Evolutionary conservation across 1,140 invertebrate genomes (phyloP), one percentile per base, ranked within the genome.

Genomic region (Nasonia longicornis): DNA sequence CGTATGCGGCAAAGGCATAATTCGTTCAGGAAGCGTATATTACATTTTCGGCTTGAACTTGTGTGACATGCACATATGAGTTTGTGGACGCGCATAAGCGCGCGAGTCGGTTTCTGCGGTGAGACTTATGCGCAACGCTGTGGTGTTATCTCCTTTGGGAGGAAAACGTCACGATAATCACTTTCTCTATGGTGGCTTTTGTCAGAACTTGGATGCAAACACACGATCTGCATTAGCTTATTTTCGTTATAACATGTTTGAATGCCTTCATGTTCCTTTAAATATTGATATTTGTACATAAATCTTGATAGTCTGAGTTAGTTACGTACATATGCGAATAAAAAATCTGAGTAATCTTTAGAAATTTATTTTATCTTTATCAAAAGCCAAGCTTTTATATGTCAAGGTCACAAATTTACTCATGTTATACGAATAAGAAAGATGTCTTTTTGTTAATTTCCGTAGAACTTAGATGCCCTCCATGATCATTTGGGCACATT

Each of bases 401-500:
- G 26, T 2, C 26, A 35, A 35, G 31, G 31, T 35, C 31, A 35
- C 4, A 35, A 35, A 35, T 35, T 3, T 35, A 6, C 31, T 35
- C 4, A 35, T 35, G 31, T 35, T 3, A 35, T 35, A 35, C 31
- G 3, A 42, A 42, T 42, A 42, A 42, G 6, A 42, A 42, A 11
- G 38, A 10, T 42, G 10, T 42, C 16, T n/a, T 58, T 58, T n/a
- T n/a, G 52, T 58, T 58, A 20, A 7, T 58, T 20, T 74, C 22
- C 42, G 38, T 86, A 98, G 96, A 98, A 98, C 91, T 91, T 98
- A 84, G 97, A 98, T 88, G 96, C 96, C 35, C 92, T 98, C n/a
- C 97, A 98, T 88, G 97, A 98, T 88, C 97, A 98, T 89, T 91
- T 98, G 87, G 96, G 96, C 66, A 97, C 97, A 20, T 91, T 98